Base-by-base conservation (phyloP, 1,140 invertebrate genomes). In the Zaprionus vittiger region DNA sequence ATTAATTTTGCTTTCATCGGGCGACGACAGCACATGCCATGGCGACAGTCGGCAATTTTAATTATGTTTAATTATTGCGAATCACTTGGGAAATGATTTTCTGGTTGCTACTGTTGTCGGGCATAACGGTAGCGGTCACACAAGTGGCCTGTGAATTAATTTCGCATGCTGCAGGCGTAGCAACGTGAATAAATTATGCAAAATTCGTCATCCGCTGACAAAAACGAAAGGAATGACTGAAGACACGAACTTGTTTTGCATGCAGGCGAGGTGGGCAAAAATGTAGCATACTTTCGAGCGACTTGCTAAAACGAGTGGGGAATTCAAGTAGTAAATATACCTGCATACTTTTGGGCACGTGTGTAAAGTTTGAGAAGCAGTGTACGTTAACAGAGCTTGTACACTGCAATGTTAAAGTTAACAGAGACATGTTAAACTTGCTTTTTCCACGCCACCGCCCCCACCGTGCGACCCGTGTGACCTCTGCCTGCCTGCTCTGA, bases 191-290 rank as follows among this genome's bases (percentile, higher is more conserved):
- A 66, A 56, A 17, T 66, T 37, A 54, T 37, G 52, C 41, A 68
- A 59, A 59, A 22, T 59, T 47, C 2, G 14, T 26, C 52, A 61
- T 15, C 31, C 31, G 17, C 5, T 41, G 6, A 2, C 28, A 61
- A 17, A 54, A 41, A 15, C 9, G 12, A 67, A 70, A 65, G 66
- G 41, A 81, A 89, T 62, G 85, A 89, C 85, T 90, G 65, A 77
- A 56, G 73, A 28, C 72, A 84, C 79, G 56, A 90, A 89, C 85
- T 77, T 62, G 49, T 7, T 34, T 55, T 17, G 15, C 6, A 34
- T 67, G 17, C 0, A 12, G 28, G 4, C 1, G n/a, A 17, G 7
- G 24, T 0, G 15, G 0, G 11, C 22, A 63, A 22, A 54, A 22
- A 4, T 54, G 24, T 49, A 65, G 74, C 74, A 67, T 77, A 73